phyloP scores from a whole-genome alignment of 92 coral and sea anemone species.

The Desmophyllum pertusum region DNA sequence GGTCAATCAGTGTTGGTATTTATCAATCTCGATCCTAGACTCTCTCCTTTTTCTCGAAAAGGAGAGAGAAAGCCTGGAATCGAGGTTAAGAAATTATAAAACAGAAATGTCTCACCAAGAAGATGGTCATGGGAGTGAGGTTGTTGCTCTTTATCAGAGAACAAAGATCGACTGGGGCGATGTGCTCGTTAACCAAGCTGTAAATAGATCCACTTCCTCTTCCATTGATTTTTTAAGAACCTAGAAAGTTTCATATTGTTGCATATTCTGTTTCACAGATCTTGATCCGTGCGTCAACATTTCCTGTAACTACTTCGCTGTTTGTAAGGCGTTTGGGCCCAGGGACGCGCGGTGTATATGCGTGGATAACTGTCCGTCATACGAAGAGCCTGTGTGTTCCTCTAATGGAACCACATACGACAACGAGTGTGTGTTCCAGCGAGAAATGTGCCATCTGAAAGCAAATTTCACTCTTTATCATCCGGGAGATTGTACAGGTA shows the following conservation, averaged over 20 bases:
- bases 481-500: conserved; percentile 70
- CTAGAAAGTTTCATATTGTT: background rate
- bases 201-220: no score
- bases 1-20: no score
- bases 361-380: conserved; percentile 60
- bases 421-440: conserved; percentile 58
- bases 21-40: background rate
- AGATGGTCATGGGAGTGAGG: no score
- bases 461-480: conserved; percentile 61
- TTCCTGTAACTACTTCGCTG: conserved; percentile 56
- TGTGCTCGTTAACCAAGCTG: no score
- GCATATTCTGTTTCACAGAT: conserved; percentile 17
- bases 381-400: conserved; percentile 68
- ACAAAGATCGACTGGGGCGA: no score
- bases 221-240: background rate
- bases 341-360: conserved; percentile 66
- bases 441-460: conserved; percentile 59
- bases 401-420: conserved; percentile 70
- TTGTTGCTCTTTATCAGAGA: no score
- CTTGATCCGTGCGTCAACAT: conserved; percentile 64
- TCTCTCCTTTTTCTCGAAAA: no score
- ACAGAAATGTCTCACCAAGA: no score
- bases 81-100: no score
- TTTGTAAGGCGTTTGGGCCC: conserved; percentile 68
- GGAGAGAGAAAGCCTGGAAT: no score